Evolutionary conservation across 2,888 invertebrate species (phyloP).

Genomic region (Polydrusus pterygomalis): DNA sequence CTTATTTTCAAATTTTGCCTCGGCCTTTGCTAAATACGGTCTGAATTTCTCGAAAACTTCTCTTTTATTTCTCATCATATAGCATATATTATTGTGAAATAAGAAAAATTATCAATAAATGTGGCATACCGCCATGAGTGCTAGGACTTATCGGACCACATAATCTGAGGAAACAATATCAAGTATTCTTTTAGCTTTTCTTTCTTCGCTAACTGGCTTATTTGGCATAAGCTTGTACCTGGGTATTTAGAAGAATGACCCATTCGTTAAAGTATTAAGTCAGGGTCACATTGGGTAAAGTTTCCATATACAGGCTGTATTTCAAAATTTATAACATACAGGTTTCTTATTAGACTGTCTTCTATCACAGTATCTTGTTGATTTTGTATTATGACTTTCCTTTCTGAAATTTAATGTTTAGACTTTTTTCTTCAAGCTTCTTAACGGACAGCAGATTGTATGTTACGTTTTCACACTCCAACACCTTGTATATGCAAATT

Average conservation of each 20-base stretch:
- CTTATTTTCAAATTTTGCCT: conserved; percentile 38
- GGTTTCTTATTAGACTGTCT: not conserved
- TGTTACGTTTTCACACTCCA: conserved; percentile 52
- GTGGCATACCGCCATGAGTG: conserved; percentile 44
- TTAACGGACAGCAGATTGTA: conserved; percentile 58
- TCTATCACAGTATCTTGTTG: not conserved
- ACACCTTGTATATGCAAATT: conserved; percentile 53
- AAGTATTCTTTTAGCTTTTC: not conserved
- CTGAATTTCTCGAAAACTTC: conserved; percentile 50
- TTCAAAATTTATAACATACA: conserved; percentile 12
- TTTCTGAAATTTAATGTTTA: conserved; percentile 52
- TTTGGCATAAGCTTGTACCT: conserved; percentile 49
- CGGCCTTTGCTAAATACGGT: conserved; percentile 33
- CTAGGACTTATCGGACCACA: not conserved
- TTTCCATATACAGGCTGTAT: not conserved
- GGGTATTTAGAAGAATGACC: conserved; percentile 57
- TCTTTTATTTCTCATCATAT: conserved; percentile 37
- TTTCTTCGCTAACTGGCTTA: conserved; percentile 1
- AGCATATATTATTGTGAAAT: conserved; percentile 40
- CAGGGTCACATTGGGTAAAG: conserved; percentile 26
- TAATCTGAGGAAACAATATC: not conserved
- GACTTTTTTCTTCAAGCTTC: conserved; percentile 53
- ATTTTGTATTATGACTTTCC: conserved; percentile 7
- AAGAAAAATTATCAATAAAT: conserved; percentile 51
- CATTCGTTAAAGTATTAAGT: conserved; percentile 57